Evolutionary conservation across 2,797 vertebrate genomes (phyloP).

Genomic region (Helicolenus hilgendorfi): DNA sequence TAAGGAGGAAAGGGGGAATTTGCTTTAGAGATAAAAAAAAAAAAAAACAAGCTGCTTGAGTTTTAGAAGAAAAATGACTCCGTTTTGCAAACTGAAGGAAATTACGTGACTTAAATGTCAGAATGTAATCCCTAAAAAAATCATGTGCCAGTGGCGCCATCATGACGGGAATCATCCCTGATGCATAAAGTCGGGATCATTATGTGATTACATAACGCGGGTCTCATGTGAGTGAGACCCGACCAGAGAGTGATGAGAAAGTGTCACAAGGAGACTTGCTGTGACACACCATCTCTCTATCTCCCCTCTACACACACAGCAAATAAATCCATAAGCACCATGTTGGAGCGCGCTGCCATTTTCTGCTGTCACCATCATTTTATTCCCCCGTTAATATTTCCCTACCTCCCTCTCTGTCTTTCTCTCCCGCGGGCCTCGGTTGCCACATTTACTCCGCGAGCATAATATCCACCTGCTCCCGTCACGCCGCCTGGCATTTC

Average conservation of each 20-base stretch:
- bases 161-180: not conserved
- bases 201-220: slow-evolving; percentile 26
- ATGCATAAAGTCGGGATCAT: slow-evolving; percentile 40
- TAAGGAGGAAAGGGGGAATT: not conserved
- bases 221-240: slow-evolving; percentile 24
- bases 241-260: slow-evolving; percentile 39
- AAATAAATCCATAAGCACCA: slow-evolving; percentile 80
- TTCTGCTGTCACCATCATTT: slow-evolving; percentile 86
- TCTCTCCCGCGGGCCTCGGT: slow-evolving; percentile 60
- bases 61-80: slow-evolving; percentile 12
- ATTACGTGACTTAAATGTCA: not conserved
- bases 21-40: slow-evolving; percentile 10
- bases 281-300: slow-evolving; percentile 43
- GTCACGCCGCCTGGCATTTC: slow-evolving; percentile 64
- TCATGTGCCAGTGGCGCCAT: not conserved
- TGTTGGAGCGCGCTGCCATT: slow-evolving; percentile 71
- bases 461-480: slow-evolving; percentile 75
- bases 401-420: slow-evolving; percentile 34
- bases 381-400: slow-evolving; percentile 82
- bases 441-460: slow-evolving; percentile 68
- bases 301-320: slow-evolving; percentile 24
- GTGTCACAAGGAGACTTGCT: slow-evolving; percentile 36
- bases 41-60: slow-evolving; percentile 6
- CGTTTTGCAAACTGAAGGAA: slow-evolving; percentile 1
- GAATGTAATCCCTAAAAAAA: not conserved